Conservation (phyloP, 2,113 vertebrate species). For the Eolophus roseicapilla region DNA sequence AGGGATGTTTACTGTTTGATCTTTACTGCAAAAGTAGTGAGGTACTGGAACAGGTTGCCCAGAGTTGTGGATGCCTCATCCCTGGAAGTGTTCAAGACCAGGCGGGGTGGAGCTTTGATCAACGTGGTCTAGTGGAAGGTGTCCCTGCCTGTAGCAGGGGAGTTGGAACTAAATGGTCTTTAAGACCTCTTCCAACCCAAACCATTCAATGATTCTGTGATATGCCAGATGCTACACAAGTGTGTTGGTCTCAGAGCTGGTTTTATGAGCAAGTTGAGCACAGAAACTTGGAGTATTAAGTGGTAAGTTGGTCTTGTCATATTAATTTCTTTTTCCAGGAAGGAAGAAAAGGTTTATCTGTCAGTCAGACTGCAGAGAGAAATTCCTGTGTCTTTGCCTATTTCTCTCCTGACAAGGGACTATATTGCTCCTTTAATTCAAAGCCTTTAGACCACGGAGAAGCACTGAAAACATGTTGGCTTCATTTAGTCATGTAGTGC, state of each 20-base stretch:
- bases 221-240: neutral
- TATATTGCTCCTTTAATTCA: slow-evolving; percentile 3
- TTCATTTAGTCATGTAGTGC: neutral
- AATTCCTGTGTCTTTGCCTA: neutral
- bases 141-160: neutral
- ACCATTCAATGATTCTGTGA: neutral
- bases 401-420: slow-evolving; percentile 21
- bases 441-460: neutral
- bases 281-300: slow-evolving; percentile 5
- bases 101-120: neutral
- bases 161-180: neutral
- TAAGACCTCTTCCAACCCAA: neutral
- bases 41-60: neutral
- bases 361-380: neutral
- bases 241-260: neutral
- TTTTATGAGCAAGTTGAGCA: neutral
- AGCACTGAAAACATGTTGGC: neutral
- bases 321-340: neutral
- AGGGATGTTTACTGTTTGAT: neutral
- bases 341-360: neutral
- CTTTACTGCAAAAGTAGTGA: neutral
- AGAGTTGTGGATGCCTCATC: neutral
- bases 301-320: slow-evolving; percentile 3
- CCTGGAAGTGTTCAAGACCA: neutral
- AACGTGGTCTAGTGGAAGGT: neutral